Evolutionary conservation across 2,888 invertebrate genomes (phyloP).

Genomic region (Drosophila trichaetosa): DNA sequence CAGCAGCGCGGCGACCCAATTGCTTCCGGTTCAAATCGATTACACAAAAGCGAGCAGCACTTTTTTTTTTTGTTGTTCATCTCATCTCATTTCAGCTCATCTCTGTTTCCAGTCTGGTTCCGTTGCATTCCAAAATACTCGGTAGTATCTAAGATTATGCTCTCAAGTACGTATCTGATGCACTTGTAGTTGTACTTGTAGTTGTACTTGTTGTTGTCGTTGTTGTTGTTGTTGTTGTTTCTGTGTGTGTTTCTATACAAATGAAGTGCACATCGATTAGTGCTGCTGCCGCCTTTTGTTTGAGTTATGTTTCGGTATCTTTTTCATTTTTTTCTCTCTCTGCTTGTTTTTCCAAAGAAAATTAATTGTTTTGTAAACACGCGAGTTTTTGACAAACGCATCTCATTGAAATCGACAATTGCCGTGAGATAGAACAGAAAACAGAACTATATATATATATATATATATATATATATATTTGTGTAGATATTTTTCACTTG

Average conservation of each 20-base stretch:
- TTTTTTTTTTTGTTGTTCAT: constrained; percentile 37
- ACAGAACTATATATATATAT: constrained; percentile 22
- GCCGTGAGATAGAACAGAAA: constrained; percentile 56
- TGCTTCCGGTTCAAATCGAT: constrained; percentile 82
- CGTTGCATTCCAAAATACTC: constrained; percentile 46
- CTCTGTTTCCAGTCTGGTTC: constrained; percentile 40
- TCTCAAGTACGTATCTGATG: constrained; percentile 51
- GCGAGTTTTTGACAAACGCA: constrained; percentile 62
- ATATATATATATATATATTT: neutral
- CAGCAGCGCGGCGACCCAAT: constrained; percentile 56
- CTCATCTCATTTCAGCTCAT: constrained; percentile 34
- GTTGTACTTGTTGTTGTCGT: constrained; percentile 19
- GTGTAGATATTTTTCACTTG: constrained; percentile 33
- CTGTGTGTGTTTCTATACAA: constrained; percentile 60
- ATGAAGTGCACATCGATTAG: constrained; percentile 77
- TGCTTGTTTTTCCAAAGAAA: constrained; percentile 70
- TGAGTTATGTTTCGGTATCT: constrained; percentile 78
- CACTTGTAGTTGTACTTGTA: constrained; percentile 20
- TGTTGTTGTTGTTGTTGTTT: constrained; percentile 27
- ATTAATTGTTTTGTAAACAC: constrained; percentile 79
- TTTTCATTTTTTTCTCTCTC: constrained; percentile 63
- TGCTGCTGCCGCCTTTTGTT: constrained; percentile 66
- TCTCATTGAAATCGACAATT: constrained; percentile 57
- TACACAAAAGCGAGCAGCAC: constrained; percentile 72
- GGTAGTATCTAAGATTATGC: constrained; percentile 46